A percentile compares a stretch with the other conserved stretches of the same genome.
Evolutionary conservation across 2,797 vertebrate species (phyloP).

Genomic region (Periparus ater): DNA sequence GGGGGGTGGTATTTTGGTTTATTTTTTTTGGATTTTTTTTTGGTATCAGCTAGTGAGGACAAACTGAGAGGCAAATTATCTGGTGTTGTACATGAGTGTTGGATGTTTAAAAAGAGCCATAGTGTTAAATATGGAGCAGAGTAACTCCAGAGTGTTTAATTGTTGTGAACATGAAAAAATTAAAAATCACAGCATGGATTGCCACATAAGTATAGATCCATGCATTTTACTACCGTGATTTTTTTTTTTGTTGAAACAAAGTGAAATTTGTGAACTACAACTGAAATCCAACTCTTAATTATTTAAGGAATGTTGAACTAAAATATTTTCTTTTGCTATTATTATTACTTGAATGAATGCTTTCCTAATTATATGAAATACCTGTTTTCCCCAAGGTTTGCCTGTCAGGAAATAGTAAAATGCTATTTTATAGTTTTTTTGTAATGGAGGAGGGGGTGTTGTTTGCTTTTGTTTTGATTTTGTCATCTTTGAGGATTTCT

Average conservation of each 20-base stretch:
- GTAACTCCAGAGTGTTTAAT: constrained; percentile 14
- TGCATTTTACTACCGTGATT: background rate
- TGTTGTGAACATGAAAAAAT: constrained; percentile 21
- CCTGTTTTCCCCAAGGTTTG: constrained; percentile 32
- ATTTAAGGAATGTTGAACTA: constrained; percentile 43
- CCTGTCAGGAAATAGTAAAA: constrained; percentile 41
- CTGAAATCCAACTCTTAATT: background rate
- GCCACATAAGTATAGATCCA: background rate
- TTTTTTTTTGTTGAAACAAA: constrained; percentile 17
- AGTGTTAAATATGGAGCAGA: constrained; percentile 2
- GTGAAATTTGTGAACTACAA: constrained; percentile 32
- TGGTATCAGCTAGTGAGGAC: background rate
- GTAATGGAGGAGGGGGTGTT: background rate
- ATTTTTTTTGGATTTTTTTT: background rate
- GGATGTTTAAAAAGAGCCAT: background rate
- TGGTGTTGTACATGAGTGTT: constrained; percentile 1
- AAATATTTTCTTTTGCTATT: background rate
- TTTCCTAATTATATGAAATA: constrained; percentile 49
- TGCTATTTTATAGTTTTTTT: background rate
- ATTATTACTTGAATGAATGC: constrained; percentile 20
- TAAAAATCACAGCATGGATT: background rate
- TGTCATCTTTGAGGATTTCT: background rate
- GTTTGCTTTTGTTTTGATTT: background rate
- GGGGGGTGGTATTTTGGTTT: background rate
- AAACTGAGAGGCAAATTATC: constrained; percentile 5